A percentile compares a stretch with the other conserved stretches of the same genome.
Conservation (phyloP, 2,888 invertebrate species). For the Dryadula phaetusa region DNA sequence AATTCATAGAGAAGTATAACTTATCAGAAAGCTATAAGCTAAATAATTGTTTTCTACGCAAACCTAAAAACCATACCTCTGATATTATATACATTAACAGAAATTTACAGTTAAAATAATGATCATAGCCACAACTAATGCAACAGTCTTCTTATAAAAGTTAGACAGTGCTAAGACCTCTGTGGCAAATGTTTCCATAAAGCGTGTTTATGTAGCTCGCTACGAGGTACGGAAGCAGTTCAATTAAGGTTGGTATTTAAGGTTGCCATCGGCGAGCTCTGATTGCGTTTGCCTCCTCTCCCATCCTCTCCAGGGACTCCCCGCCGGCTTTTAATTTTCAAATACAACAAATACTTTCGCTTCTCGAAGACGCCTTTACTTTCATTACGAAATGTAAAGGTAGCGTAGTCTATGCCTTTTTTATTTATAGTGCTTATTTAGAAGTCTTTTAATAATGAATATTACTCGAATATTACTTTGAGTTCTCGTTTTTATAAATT, state of each 20-base stretch:
- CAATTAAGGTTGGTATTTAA: slow-evolving; percentile 84
- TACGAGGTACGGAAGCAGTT: slow-evolving; percentile 74
- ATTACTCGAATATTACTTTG: slow-evolving; percentile 36
- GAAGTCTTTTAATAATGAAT: slow-evolving; percentile 37
- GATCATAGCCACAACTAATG: background rate
- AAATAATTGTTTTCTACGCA: too few species aligned
- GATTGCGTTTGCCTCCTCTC: slow-evolving; percentile 71
- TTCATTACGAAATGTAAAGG: slow-evolving; percentile 49
- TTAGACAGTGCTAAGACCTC: slow-evolving; percentile 61
- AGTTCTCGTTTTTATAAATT: slow-evolving; percentile 27
- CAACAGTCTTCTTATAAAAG: slow-evolving; percentile 18
- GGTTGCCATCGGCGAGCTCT: slow-evolving; percentile 76
- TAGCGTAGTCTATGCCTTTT: slow-evolving; percentile 36
- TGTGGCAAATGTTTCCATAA: slow-evolving; percentile 70
- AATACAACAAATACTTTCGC: slow-evolving; percentile 79
- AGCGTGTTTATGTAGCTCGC: slow-evolving; percentile 76
- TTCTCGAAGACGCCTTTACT: slow-evolving; percentile 51
- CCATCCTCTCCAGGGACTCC: slow-evolving; percentile 61
- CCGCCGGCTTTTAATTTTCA: slow-evolving; percentile 79
- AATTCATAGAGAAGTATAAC: background rate
- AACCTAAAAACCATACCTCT: background rate
- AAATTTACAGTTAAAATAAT: background rate
- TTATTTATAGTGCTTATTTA: slow-evolving; percentile 41
- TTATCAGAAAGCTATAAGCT: background rate
- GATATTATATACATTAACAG: background rate